A percentile compares a stretch with the other conserved stretches of the same genome.
Conservation (phyloP, 1,140 invertebrate species). For the Gryllus bimaculatus region DNA sequence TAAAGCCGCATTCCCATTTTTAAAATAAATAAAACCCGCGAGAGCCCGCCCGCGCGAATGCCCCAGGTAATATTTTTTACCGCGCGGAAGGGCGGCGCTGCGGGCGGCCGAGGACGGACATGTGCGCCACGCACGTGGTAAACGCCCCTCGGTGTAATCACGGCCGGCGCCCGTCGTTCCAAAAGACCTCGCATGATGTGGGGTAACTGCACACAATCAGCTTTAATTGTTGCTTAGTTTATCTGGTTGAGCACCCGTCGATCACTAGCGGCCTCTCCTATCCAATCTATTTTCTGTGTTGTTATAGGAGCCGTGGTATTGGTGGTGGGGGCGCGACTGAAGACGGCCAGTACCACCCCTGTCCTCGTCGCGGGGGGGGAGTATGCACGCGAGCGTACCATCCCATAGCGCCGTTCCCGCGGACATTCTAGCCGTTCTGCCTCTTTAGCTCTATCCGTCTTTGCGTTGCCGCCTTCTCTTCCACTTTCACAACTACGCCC, state of each 20-base stretch:
- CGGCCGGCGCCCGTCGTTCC: not conserved
- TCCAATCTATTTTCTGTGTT: not conserved
- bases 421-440: too few relatives aligned
- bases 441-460: too few relatives aligned
- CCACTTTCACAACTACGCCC: too few relatives aligned
- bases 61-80: not conserved
- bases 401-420: too few relatives aligned
- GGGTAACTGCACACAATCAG: conserved; percentile 3
- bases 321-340: not conserved
- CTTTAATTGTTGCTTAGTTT: not conserved
- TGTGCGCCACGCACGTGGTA: not conserved
- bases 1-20: not conserved
- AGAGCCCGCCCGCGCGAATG: too few relatives aligned
- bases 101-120: not conserved
- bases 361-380: too few relatives aligned
- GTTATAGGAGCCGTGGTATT: not conserved
- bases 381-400: too few relatives aligned
- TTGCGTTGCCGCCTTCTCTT: too few relatives aligned
- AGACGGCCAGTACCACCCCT: too few relatives aligned
- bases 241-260: not conserved
- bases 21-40: not conserved
- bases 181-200: not conserved
- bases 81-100: not conserved
- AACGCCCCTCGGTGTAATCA: not conserved
- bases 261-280: not conserved